phyloP scores from a whole-genome alignment of 2,113 vertebrate genomes.

The Dromaius novaehollandiae region DNA sequence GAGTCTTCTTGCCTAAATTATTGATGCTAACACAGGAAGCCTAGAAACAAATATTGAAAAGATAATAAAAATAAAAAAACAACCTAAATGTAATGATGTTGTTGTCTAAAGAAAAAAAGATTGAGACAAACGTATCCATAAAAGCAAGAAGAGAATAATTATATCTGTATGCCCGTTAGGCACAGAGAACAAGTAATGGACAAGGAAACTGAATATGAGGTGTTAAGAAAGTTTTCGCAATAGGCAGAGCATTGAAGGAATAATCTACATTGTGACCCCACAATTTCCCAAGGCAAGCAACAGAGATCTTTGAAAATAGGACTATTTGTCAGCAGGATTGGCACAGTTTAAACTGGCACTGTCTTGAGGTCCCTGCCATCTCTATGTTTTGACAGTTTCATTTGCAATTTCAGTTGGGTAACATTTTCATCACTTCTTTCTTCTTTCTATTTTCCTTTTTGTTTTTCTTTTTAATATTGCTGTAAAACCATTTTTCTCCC shows the following conservation, averaged over 20 bases:
- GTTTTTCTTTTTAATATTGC: not conserved
- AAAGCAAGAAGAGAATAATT: not conserved
- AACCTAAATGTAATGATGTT: rapidly evolving
- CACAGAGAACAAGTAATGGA: not conserved
- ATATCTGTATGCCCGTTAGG: not conserved
- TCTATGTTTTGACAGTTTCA: not conserved
- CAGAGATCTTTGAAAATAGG: not conserved
- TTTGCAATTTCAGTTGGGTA: not conserved
- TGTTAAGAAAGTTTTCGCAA: not conserved
- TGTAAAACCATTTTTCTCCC: not conserved
- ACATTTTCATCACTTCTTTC: not conserved
- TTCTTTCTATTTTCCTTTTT: not conserved
- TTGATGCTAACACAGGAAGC: not conserved
- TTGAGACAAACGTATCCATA: not conserved
- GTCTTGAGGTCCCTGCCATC: not conserved
- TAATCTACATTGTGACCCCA: not conserved
- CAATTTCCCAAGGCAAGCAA: not conserved
- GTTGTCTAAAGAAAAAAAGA: not conserved
- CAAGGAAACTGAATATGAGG: not conserved
- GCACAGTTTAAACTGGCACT: not conserved
- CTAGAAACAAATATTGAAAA: not conserved
- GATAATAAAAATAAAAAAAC: not conserved
- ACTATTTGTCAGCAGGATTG: not conserved
- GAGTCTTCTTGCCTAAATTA: not conserved
- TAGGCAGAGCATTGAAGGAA: not conserved